Evolutionary conservation across 2,888 invertebrate genomes (phyloP), one percentile per base, ranked within the genome.

Genomic region (Hypselothyrea guttata): DNA sequence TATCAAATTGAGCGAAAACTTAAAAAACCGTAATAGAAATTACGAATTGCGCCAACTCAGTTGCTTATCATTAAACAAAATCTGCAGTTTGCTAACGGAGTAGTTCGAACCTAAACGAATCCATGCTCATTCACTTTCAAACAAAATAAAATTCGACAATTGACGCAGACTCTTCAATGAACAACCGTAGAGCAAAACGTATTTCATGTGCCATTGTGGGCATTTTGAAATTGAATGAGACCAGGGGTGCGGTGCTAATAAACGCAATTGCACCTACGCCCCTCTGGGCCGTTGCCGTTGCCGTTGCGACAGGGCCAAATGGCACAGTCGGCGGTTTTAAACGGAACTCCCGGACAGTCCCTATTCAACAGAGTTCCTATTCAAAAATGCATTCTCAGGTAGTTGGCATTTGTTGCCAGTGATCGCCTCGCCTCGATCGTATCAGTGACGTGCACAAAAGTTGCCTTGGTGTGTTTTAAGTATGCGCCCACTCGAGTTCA

Each of bases 231-330:
- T 63, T 68, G 70, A 76, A 74, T 77, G 75, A 74, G 74, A 45
- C 74, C 63, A 75, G 58, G 72, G 73, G 82, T 77, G 77, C 84
- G 68, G 75, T 84, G 77, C 84, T 79, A 86, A 88, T 87, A 87
- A 87, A 87, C 85, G 87, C 88, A 84, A 84, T 84, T 86, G 86
- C 84, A 86, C 77, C 84, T 86, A 86, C 84, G 75, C 77, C 79
- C 72, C 61, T 68, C 53, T 52, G 73, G 67, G 70, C 47, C 69
- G 37, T 55, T 46, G 48, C 22, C 53, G 49, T 71, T 65, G 70
- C 47, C 69, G 37, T 55, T 46, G 48, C 22, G 22, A 22, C 22
- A 22, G 22, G 22, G 15, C 38, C 48, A 54, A 69, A 65, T 71
- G 63, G 62, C 76, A 53, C 84, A 65, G 86, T 86, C 87, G 87